These are phyloP conservation scores for Ptyas mucosa DNA, from an alignment of 2,113 vertebrate genomes.

Conservation along the genomic window DNA sequence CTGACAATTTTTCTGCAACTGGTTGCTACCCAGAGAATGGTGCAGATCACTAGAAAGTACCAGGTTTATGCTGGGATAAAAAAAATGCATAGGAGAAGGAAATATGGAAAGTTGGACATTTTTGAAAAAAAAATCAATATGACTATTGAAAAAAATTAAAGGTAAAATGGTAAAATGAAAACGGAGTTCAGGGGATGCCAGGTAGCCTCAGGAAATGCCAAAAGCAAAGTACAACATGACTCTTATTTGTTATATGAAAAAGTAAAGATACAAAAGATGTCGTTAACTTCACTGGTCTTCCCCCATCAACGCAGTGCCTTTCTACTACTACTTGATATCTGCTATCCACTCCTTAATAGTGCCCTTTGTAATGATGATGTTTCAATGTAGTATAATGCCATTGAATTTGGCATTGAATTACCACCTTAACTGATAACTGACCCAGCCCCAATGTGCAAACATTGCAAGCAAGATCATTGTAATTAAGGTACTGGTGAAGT, in stretches of 20 bases:
- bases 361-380: not conserved
- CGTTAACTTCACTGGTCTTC: not conserved
- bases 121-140: not conserved
- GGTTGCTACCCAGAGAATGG: not conserved
- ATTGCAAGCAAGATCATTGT: not conserved
- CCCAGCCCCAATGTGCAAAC: not conserved
- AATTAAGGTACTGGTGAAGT: not conserved
- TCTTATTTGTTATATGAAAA: not conserved
- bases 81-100: not conserved
- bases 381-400: not conserved
- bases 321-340: not conserved
- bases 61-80: not conserved
- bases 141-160: not conserved
- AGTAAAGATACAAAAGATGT: not conserved
- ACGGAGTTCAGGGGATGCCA: not conserved
- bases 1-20: not conserved
- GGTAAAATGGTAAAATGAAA: not conserved
- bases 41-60: not conserved
- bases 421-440: not conserved
- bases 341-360: not conserved
- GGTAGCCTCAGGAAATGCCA: not conserved
- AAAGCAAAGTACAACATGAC: not conserved
- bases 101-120: not conserved
- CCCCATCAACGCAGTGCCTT: not conserved
- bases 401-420: not conserved